Evolutionary conservation across 2,888 invertebrate genomes (phyloP).

Genomic region (Mystacides longicornis): DNA sequence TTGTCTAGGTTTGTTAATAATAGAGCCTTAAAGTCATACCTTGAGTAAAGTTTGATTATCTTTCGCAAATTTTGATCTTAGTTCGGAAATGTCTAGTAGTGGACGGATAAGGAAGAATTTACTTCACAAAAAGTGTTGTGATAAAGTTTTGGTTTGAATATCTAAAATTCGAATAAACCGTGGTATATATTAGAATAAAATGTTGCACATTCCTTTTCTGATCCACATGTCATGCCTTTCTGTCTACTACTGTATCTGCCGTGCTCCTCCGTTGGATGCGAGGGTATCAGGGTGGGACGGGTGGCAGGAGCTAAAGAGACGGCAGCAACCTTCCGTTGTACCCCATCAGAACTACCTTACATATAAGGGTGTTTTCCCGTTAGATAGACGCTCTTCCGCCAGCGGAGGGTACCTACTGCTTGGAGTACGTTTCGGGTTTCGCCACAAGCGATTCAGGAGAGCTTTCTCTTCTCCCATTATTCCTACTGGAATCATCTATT

Average conservation of each 20-base stretch:
- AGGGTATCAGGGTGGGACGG: slow-evolving; percentile 14
- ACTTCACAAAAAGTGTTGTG: no score
- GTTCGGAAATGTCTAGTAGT: no score
- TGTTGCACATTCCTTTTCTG: background rate
- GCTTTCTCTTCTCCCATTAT: no score
- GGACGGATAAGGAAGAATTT: no score
- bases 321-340: slow-evolving; percentile 12
- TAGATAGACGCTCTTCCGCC: slow-evolving; percentile 6
- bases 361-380: slow-evolving; percentile 17
- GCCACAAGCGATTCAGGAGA: slow-evolving; percentile 7
- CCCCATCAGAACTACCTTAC: slow-evolving; percentile 4
- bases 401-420: background rate
- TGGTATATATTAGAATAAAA: no score
- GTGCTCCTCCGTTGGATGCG: background rate
- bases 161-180: no score
- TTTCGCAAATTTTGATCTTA: no score
- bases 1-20: no score
- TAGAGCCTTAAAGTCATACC: no score
- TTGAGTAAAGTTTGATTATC: no score
- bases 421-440: slow-evolving; percentile 10
- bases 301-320: slow-evolving; percentile 7
- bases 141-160: no score
- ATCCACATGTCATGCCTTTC: slow-evolving; percentile 8
- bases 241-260: background rate
- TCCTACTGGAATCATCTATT: no score